These are phyloP conservation scores for Thymelicus lineola DNA, from an alignment of 2,888 invertebrate species.

Conservation along the genomic window DNA sequence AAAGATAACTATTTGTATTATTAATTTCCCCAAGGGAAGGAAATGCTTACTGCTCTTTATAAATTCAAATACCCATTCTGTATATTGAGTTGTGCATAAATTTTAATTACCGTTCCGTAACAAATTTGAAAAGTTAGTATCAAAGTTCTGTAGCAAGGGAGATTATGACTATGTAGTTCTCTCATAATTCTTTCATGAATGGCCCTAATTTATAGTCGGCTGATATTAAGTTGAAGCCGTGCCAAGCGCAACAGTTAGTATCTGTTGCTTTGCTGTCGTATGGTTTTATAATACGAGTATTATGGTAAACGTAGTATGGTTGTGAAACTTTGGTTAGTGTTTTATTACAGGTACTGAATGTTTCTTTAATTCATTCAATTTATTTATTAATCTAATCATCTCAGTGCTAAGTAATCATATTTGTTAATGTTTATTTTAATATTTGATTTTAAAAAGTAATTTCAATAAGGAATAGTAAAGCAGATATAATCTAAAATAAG, in stretches of 20 bases:
- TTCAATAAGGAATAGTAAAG: too few species aligned
- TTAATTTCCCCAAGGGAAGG: too few species aligned
- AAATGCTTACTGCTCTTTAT: background rate
- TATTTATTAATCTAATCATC: too few species aligned
- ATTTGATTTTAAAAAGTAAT: too few species aligned
- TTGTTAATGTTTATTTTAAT: too few species aligned
- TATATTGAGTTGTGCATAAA: conserved; percentile 12
- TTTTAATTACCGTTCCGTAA: conserved; percentile 21
- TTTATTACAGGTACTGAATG: too few species aligned
- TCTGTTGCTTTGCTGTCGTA: conserved; percentile 64
- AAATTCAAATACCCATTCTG: conserved; percentile 7
- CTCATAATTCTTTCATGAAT: conserved; percentile 27
- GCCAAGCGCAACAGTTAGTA: conserved; percentile 69
- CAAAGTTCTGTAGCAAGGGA: conserved; percentile 17
- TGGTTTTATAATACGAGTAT: conserved; percentile 18
- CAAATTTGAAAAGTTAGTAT: conserved; percentile 27
- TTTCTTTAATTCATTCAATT: too few species aligned
- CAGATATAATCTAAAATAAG: too few species aligned
- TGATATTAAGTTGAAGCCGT: conserved; percentile 36
- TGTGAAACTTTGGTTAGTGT: background rate
- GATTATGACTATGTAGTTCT: conserved; percentile 18
- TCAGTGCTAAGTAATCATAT: too few species aligned
- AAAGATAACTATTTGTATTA: too few species aligned
- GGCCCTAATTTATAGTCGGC: conserved; percentile 35
- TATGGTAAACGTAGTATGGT: conserved; percentile 33